Percentiles rank a stretch among this genome's conserved stretches.
These are phyloP conservation scores for Mythimna albipuncta DNA, from an alignment of 2,888 invertebrate species.

Conservation along the genomic window DNA sequence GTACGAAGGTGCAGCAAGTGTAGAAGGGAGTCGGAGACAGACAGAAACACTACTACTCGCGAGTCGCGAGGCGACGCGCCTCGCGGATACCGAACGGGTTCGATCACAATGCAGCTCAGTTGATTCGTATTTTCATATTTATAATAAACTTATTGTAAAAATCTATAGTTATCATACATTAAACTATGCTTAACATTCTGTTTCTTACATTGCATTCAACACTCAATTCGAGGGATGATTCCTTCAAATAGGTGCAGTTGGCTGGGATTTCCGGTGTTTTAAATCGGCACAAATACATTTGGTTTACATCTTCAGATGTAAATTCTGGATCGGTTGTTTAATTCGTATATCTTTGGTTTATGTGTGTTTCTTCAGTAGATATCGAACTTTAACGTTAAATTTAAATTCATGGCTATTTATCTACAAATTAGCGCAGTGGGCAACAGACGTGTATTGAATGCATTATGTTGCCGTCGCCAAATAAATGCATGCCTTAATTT, in stretches of 20 bases:
- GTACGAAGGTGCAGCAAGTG: slow-evolving; percentile 78
- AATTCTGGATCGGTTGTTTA: slow-evolving; percentile 35
- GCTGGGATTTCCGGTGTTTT: slow-evolving; percentile 35
- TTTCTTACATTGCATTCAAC: slow-evolving; percentile 69
- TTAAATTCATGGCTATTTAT: slow-evolving; percentile 31
- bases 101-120: slow-evolving; percentile 90
- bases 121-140: slow-evolving; percentile 84
- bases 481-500: slow-evolving; percentile 22
- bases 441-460: slow-evolving; percentile 54
- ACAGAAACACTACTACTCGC: slow-evolving; percentile 75
- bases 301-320: slow-evolving; percentile 44
- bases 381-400: slow-evolving; percentile 29
- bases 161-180: slow-evolving; percentile 83
- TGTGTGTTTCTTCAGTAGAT: slow-evolving; percentile 32
- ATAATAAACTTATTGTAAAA: slow-evolving; percentile 88
- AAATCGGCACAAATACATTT: slow-evolving; percentile 43
- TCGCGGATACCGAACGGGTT: slow-evolving; percentile 77
- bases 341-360: slow-evolving; percentile 17
- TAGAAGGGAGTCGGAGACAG: slow-evolving; percentile 75
- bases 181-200: slow-evolving; percentile 78
- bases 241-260: slow-evolving; percentile 56
- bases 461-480: slow-evolving; percentile 21
- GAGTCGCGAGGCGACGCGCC: slow-evolving; percentile 65
- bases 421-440: slow-evolving; percentile 42
- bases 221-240: slow-evolving; percentile 64